Conservation (phyloP, 2,113 vertebrate genomes). For the Prunella fulvescens region DNA sequence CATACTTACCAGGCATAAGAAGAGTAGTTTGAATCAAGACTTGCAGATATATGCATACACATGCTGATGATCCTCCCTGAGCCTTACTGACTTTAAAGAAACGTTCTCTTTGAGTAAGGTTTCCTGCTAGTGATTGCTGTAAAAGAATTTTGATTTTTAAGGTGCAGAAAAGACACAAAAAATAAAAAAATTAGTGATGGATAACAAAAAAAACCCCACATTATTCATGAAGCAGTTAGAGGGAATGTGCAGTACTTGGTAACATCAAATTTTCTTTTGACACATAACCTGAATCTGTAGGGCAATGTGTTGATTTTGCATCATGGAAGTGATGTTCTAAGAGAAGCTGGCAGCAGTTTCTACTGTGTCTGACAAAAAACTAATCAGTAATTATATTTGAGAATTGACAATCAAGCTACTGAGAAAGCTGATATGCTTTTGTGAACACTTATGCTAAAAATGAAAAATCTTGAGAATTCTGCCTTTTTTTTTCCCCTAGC, state of each 20-base stretch:
- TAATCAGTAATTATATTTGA: background rate
- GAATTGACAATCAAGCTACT: background rate
- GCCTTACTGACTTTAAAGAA: background rate
- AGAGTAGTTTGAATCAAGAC: background rate
- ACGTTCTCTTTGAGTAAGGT: background rate
- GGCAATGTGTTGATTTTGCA: background rate
- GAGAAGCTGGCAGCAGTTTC: background rate
- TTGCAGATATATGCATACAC: background rate
- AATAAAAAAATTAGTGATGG: background rate
- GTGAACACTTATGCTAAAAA: background rate
- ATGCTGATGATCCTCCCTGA: background rate
- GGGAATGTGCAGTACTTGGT: background rate
- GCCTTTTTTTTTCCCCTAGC: background rate
- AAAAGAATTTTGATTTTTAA: background rate
- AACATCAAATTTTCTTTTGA: background rate
- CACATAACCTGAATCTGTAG: background rate
- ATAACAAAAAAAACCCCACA: background rate
- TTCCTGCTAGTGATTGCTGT: background rate
- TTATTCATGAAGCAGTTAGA: background rate
- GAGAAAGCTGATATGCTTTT: background rate
- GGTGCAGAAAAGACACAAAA: background rate
- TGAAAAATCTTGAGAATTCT: background rate
- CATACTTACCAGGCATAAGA: background rate
- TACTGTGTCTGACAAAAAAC: background rate
- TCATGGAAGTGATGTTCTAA: background rate